phyloP scores from a whole-genome alignment of 2,113 vertebrate species.

The Lophura nycthemera region DNA sequence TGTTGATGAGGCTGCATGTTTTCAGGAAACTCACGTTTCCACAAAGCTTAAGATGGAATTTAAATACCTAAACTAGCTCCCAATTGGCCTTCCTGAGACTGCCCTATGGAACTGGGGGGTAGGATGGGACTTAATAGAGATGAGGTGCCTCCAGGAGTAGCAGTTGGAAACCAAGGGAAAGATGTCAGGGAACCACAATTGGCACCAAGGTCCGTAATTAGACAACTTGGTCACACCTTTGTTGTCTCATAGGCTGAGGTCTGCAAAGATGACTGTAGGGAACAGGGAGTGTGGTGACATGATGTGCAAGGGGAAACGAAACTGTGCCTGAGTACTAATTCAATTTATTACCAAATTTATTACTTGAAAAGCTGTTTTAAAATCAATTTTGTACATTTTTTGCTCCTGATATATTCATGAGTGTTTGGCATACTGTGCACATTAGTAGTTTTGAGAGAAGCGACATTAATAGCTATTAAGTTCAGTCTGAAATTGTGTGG shows the following conservation, averaged over 20 bases:
- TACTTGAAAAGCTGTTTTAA: background rate
- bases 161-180: background rate
- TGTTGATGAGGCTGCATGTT: background rate
- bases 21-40: background rate
- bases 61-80: background rate
- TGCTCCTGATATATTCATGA: background rate
- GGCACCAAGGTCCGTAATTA: background rate
- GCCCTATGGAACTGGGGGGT: background rate
- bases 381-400: background rate
- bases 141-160: background rate
- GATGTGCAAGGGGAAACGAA: background rate
- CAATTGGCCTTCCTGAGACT: background rate
- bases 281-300: background rate
- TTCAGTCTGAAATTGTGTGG: conserved; percentile 10
- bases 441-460: conserved; percentile 32
- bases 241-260: background rate
- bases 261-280: background rate
- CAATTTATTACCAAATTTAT: background rate
- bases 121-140: fast-evolving
- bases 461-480: conserved; percentile 31
- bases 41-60: background rate
- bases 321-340: background rate
- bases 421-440: background rate
- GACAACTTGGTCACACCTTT: background rate
- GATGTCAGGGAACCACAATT: background rate